A percentile compares a stretch with the other conserved stretches of the same genome.
Evolutionary conservation across 2,797 vertebrate species (phyloP).

Genomic region (Peromyscus eremicus): DNA sequence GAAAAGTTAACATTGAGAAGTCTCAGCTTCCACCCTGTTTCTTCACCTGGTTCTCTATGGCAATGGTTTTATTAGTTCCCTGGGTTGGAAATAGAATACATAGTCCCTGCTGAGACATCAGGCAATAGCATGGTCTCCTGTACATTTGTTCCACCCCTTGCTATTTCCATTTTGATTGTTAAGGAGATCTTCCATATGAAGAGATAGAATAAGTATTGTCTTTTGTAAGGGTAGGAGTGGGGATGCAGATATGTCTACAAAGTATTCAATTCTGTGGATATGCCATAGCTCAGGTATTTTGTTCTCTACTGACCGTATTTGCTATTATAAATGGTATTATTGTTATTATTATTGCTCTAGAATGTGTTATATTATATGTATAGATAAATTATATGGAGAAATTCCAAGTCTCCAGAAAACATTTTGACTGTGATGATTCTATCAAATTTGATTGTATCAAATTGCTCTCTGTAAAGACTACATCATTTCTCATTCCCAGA

Average conservation of each 20-base stretch:
- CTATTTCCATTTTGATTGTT: background rate
- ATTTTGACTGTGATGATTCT: background rate
- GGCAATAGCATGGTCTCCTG: background rate
- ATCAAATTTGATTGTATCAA: background rate
- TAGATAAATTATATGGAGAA: background rate
- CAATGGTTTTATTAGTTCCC: conserved; percentile 46
- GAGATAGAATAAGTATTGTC: background rate
- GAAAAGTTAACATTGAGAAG: conserved; percentile 18
- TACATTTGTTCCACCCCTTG: background rate
- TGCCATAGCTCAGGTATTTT: background rate
- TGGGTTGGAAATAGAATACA: conserved; percentile 6
- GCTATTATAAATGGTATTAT: background rate
- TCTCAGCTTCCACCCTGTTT: background rate
- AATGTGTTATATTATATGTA: background rate
- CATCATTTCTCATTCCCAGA: background rate
- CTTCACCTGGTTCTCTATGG: background rate
- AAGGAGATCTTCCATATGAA: background rate
- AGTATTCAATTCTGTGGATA: background rate
- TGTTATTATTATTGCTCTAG: background rate
- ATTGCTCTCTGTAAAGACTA: conserved; percentile 12
- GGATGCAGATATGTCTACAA: background rate
- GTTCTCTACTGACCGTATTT: background rate
- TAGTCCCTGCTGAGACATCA: conserved; percentile 12
- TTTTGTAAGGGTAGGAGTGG: background rate
- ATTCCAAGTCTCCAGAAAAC: background rate